Conservation (phyloP, 2,113 vertebrate species). For the Hyla sarda region DNA sequence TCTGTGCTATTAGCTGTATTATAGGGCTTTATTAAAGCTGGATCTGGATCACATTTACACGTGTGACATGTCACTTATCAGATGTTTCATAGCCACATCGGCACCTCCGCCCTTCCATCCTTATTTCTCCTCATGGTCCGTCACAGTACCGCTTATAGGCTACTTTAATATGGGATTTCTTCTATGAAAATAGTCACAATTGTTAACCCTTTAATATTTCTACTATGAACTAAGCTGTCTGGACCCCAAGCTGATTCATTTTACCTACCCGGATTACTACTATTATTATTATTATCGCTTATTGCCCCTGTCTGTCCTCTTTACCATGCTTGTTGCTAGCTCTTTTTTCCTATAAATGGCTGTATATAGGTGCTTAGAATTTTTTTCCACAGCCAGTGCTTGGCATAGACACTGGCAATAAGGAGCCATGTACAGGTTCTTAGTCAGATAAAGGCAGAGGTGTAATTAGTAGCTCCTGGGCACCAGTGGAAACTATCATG, state of each 20-base stretch:
- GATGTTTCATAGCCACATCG: conserved; percentile 3
- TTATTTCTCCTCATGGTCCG: not conserved
- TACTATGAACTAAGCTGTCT: not conserved
- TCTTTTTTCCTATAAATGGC: not conserved
- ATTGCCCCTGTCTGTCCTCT: not conserved
- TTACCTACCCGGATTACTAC: not conserved
- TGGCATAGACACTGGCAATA: not conserved
- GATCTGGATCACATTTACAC: conserved; percentile 67
- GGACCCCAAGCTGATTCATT: not conserved
- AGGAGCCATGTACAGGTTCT: not conserved
- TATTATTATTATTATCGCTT: not conserved
- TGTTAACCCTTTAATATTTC: no score
- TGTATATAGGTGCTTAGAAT: no score
- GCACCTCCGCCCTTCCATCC: not conserved
- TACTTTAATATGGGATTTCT: not conserved
- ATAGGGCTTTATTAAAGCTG: conserved; percentile 67
- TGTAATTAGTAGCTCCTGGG: no score
- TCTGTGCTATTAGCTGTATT: conserved; percentile 72
- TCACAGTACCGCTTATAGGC: not conserved
- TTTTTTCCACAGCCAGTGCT: no score
- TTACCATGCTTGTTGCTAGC: not conserved
- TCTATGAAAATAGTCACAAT: not conserved
- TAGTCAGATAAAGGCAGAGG: no score
- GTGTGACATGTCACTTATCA: conserved; percentile 66
- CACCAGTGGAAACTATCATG: no score